Base-by-base conservation (phyloP, 2,797 vertebrate genomes). In the Intellagama lesueurii region DNA sequence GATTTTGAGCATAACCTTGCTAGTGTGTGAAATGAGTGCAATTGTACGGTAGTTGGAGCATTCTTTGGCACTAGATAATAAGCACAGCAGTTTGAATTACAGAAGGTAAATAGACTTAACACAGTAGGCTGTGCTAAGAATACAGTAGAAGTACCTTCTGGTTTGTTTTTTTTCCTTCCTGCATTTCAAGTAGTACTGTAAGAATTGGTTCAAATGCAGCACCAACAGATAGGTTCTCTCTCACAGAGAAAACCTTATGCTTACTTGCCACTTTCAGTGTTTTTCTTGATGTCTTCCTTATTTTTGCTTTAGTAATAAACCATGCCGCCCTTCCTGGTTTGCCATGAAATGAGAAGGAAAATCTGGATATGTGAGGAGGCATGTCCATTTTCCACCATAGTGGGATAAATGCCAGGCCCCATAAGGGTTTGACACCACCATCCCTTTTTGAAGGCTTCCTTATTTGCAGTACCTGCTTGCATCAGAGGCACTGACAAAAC, bases 91-190 rank as follows among this genome's bases (percentile, higher is more conserved):
- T 86, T 75, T 76, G 35, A 86, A 77, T 76, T 88, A 91, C 72
- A 89, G 85, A 88, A 90, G 81, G 85, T 75, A 90, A 88, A 77
- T 60, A 89, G 84, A 92, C 87, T 85, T 88, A 89, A 35, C 44
- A 83, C 76, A 60, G 72, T 84, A 7, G 79, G 52, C 88, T 79
- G 72, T 80, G 84, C 78, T 2, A 12, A 84, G 93, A 83, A 85
- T 89, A 60, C 64, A 70, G 85, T 73, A 78, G 87, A 70, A 83
- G 87, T 89, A 94, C 82, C 91, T 87, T 82, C 60, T n/a, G 60
- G 60, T 64, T 22, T 64, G 0, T 56, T 22, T 26, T 92, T 88
- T 86, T 93, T 83, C 26, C 69, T 81, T 91, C 47, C 28, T n/a
- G 49, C 83, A 81, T 89, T 77, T 89, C 44, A 32, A 88, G 56